These are phyloP conservation scores for Phalacrocorax brasilianus DNA, from an alignment of 2,113 vertebrate species.

Conservation along the genomic window DNA sequence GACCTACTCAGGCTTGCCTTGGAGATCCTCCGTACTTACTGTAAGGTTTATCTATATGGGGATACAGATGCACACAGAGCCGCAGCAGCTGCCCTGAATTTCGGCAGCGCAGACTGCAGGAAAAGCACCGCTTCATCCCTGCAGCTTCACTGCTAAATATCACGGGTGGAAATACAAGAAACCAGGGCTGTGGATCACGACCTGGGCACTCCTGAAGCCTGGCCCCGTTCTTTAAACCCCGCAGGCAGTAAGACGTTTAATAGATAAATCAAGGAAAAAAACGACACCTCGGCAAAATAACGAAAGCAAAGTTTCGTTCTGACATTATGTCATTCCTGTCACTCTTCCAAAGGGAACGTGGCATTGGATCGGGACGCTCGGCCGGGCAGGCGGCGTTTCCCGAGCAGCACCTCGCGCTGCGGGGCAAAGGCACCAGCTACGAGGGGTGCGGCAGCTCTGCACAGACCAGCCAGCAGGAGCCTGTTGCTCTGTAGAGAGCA, in stretches of 20 bases:
- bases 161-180: fast-evolving
- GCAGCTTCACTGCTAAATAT: background rate
- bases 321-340: fast-evolving
- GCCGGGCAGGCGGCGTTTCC: background rate
- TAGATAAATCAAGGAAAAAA: background rate
- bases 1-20: slow-evolving; percentile 43
- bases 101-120: background rate
- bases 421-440: background rate
- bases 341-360: background rate
- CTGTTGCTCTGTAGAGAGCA: background rate
- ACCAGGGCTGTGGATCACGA: fast-evolving
- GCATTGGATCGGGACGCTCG: fast-evolving
- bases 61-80: background rate
- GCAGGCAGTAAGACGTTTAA: fast-evolving
- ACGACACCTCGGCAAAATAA: background rate
- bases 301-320: fast-evolving
- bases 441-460: background rate
- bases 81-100: background rate
- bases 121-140: background rate
- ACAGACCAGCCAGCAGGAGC: background rate
- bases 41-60: background rate
- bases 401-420: fast-evolving
- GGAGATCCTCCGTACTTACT: background rate
- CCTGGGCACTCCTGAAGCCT: fast-evolving
- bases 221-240: background rate